These are phyloP conservation scores for Chrysolina haemoptera DNA, from an alignment of 2,888 invertebrate genomes.

Conservation along the genomic window DNA sequence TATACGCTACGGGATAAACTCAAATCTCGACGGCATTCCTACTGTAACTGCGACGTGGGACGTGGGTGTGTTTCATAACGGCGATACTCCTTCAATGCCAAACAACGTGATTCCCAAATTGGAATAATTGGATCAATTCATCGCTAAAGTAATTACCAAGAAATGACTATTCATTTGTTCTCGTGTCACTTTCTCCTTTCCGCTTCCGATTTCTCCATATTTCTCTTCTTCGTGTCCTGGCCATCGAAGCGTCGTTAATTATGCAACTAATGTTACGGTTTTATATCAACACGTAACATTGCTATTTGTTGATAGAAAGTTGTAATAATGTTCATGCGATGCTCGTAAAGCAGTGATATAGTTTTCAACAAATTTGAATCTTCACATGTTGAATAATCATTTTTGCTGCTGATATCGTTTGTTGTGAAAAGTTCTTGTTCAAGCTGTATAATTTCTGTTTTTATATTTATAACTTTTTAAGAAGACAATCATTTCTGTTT, in stretches of 20 bases:
- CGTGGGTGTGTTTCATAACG: conserved; percentile 18
- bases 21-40: background rate
- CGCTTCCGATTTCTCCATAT: conserved; percentile 43
- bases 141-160: background rate
- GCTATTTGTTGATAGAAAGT: conserved; percentile 1
- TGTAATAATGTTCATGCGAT: background rate
- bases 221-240: conserved; percentile 23
- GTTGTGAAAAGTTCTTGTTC: too few species aligned
- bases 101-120: background rate
- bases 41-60: background rate
- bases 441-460: too few species aligned
- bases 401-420: too few species aligned
- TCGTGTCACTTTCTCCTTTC: conserved; percentile 44
- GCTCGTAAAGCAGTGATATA: too few species aligned
- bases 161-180: conserved; percentile 31
- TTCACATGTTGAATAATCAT: too few species aligned
- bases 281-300: conserved; percentile 7
- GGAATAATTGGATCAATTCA: background rate
- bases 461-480: too few species aligned
- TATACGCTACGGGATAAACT: background rate
- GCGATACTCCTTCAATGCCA: conserved; percentile 7
- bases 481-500: too few species aligned
- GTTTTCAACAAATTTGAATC: too few species aligned
- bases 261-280: conserved; percentile 23
- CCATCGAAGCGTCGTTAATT: conserved; percentile 32